Conservation (phyloP, 2,113 vertebrate genomes). For the Dromas ardeola region DNA sequence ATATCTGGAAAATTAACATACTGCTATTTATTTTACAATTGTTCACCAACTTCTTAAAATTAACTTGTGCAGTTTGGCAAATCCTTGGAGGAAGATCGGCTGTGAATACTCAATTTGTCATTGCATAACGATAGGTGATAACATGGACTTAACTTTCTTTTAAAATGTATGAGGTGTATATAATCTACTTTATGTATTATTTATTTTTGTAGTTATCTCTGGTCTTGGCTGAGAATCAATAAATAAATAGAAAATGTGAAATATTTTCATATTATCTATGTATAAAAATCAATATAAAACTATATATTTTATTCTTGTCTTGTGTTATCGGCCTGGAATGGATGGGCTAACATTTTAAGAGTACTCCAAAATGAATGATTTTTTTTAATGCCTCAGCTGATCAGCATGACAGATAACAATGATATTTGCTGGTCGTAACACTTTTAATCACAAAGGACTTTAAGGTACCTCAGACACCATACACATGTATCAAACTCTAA, state of each 20-base stretch:
- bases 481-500: not conserved
- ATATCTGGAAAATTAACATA: not conserved
- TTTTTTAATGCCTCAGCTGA: not conserved
- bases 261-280: conserved; percentile 7
- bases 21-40: not conserved
- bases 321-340: not conserved
- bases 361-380: not conserved
- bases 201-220: conserved; percentile 35
- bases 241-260: conserved; percentile 43
- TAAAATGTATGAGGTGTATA: conserved; percentile 16
- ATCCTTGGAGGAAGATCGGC: not conserved
- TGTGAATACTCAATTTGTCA: not conserved
- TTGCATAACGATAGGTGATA: not conserved
- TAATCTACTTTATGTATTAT: conserved; percentile 37
- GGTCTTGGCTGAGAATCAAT: conserved; percentile 11
- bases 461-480: not conserved
- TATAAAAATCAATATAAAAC: conserved; percentile 47
- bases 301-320: not conserved
- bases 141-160: not conserved
- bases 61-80: not conserved
- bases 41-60: not conserved
- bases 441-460: conserved; percentile 23
- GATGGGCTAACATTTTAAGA: not conserved
- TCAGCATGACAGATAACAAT: conserved; percentile 2
- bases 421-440: not conserved